Conservation (phyloP, 2,797 vertebrate species). For the Avahi laniger region DNA sequence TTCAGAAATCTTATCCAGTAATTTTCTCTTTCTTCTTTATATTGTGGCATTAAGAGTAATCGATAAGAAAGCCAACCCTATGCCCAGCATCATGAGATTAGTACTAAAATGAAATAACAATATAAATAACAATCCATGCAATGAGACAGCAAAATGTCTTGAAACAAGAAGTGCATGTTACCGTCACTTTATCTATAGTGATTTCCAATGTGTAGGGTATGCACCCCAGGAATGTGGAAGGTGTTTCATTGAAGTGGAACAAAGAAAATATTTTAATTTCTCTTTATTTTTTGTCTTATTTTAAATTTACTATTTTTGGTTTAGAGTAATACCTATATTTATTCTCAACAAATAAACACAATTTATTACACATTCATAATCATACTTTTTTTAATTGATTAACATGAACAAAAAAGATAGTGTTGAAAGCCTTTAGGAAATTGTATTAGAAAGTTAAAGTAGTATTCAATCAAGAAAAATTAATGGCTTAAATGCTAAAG, state of each 20-base stretch:
- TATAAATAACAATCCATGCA: neutral
- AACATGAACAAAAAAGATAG: neutral
- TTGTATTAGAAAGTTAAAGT: neutral
- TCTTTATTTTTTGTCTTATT: neutral
- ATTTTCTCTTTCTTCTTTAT: conserved; percentile 8
- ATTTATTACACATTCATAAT: neutral
- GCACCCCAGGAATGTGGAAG: neutral
- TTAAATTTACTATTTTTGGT: conserved; percentile 7
- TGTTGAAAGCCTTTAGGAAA: neutral
- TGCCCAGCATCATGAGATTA: neutral
- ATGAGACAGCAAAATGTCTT: neutral
- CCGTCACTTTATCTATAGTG: neutral
- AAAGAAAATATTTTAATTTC: neutral
- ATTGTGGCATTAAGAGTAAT: neutral
- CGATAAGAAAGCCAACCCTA: neutral
- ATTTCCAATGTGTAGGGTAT: neutral
- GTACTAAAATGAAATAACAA: neutral
- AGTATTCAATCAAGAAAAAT: neutral
- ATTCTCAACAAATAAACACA: neutral
- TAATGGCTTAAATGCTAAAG: neutral
- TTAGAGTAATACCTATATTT: neutral
- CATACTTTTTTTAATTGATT: neutral
- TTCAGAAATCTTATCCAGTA: neutral
- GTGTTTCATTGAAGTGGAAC: neutral
- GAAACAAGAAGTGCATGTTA: neutral